Conservation (phyloP, 2,113 vertebrate genomes). For the Pedionomus torquatus region DNA sequence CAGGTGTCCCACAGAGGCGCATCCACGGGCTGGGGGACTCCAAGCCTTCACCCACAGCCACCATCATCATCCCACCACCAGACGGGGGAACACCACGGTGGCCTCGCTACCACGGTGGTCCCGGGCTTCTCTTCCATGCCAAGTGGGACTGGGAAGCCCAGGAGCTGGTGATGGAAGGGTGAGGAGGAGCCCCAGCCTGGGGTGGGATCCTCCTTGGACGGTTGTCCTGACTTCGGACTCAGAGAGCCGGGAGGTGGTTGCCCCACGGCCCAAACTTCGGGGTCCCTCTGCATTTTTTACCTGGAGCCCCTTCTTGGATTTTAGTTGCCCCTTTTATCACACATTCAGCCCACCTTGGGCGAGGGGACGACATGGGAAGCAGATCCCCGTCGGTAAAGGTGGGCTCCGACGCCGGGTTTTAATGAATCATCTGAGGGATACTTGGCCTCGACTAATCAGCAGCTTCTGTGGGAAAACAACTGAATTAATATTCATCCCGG, state of each 20-base stretch:
- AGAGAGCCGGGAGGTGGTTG: background rate
- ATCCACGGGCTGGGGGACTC: background rate
- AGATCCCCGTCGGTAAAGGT: conserved; percentile 16
- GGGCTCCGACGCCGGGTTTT: conserved; percentile 48
- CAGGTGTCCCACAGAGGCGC: background rate
- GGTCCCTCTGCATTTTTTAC: background rate
- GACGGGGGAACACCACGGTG: background rate
- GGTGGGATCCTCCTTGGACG: conserved; percentile 21
- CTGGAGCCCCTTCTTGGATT: background rate
- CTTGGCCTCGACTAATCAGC: conserved; percentile 62
- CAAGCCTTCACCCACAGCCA: background rate
- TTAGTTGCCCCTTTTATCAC: background rate
- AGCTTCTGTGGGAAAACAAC: conserved; percentile 80
- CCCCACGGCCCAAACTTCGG: background rate
- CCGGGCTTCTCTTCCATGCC: background rate
- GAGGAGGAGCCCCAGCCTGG: background rate
- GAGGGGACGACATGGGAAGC: background rate
- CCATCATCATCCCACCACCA: background rate
- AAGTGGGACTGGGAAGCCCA: background rate
- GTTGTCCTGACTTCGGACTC: background rate
- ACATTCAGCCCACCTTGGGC: background rate
- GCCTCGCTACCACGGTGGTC: fast-evolving
- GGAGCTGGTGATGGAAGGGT: background rate
- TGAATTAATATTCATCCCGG: conserved; percentile 39
- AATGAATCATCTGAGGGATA: conserved; percentile 63